These are phyloP conservation scores for Pseudorhiza aurosa DNA, from an alignment of 30 jellyfish, hydroid and myxozoan genomes.

Conservation along the genomic window DNA sequence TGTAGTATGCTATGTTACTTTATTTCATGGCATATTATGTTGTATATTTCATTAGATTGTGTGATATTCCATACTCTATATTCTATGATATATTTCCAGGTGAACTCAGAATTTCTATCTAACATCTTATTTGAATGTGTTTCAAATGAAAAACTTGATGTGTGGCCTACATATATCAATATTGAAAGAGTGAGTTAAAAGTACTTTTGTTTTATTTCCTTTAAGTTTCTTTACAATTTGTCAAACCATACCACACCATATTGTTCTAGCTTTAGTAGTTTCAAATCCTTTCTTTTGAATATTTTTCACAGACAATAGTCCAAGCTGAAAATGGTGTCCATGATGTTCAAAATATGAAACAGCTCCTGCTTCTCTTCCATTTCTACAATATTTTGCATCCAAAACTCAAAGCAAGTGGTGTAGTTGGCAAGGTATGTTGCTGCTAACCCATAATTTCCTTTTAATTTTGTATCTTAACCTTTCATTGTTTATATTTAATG, in stretches of 20 bases:
- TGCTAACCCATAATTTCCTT: neutral
- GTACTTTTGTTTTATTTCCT: neutral
- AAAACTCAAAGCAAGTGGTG: constrained; percentile 30
- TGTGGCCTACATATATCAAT: constrained; percentile 47
- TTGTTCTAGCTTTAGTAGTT: neutral
- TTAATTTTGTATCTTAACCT: neutral
- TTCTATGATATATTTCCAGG: constrained; percentile 16
- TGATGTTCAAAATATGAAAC: constrained; percentile 8
- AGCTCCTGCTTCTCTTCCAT: constrained; percentile 25
- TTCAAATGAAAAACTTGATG: constrained; percentile 75
- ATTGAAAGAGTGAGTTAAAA: constrained; percentile 71
- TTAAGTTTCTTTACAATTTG: neutral
- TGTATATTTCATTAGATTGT: neutral
- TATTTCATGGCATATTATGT: neutral
- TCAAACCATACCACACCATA: neutral
- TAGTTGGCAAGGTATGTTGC: constrained; percentile 46
- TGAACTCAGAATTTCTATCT: constrained; percentile 44
- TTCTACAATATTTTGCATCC: constrained; percentile 48
- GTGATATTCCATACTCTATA: neutral
- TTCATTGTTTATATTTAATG: too few relatives aligned
- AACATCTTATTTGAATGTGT: constrained; percentile 75
- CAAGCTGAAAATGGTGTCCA: constrained; percentile 25
- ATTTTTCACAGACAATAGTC: constrained; percentile 3
- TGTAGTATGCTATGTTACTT: too few relatives aligned
- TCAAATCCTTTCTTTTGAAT: neutral